A percentile compares a stretch with the other conserved stretches of the same genome.
These are phyloP conservation scores for Hucho hucho DNA, from an alignment of 2,113 vertebrate genomes.

Conservation along the genomic window DNA sequence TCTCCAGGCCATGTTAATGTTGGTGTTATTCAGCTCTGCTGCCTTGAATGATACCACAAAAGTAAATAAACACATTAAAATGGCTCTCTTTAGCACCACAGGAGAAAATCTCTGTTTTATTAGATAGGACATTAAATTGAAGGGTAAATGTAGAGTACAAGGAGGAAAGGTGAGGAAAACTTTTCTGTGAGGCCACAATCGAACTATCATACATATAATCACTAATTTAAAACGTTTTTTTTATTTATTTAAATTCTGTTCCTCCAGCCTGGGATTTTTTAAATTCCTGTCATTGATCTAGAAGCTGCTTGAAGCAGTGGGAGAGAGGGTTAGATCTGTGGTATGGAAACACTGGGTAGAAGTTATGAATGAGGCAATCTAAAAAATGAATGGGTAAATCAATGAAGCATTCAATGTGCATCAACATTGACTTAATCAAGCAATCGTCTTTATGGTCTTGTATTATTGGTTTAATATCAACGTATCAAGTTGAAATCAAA, in stretches of 20 bases:
- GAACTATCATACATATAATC: neutral
- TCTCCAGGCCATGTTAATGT: neutral
- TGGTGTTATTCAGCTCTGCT: too few relatives aligned
- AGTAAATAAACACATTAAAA: neutral
- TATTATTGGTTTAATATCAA: too few relatives aligned
- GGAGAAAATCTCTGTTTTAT: neutral
- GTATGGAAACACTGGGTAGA: neutral
- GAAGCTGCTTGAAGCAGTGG: too few relatives aligned
- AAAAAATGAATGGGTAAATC: too few relatives aligned
- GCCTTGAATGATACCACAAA: neutral
- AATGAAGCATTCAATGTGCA: neutral
- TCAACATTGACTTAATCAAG: conserved; percentile 3
- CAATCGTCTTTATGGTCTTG: conserved; percentile 38
- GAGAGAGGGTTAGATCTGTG: too few relatives aligned
- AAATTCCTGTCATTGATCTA: neutral
- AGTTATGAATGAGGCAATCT: neutral
- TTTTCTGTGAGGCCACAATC: conserved; percentile 15
- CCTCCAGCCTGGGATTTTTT: too few relatives aligned
- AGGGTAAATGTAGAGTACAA: conserved; percentile 37
- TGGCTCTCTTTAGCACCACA: neutral
- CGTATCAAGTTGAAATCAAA: too few relatives aligned
- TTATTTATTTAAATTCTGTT: neutral
- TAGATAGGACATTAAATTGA: neutral
- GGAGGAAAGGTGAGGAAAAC: conserved; percentile 40
- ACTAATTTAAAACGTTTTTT: neutral